These are phyloP conservation scores for Eustalomyia histrio DNA, from an alignment of 2,888 invertebrate species.

Conservation along the genomic window DNA sequence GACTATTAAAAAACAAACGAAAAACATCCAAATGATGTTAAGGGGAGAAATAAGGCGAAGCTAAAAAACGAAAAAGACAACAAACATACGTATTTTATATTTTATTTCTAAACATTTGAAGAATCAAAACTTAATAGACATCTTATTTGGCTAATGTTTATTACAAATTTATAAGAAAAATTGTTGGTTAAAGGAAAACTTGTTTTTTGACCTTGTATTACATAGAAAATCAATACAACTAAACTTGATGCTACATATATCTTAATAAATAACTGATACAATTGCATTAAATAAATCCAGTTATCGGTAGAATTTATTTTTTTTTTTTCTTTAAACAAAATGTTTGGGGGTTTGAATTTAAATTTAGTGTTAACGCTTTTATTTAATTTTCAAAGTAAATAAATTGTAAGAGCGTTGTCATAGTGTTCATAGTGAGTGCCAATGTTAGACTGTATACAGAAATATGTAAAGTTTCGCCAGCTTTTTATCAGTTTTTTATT, in stretches of 20 bases:
- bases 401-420: too few species aligned
- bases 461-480: too few species aligned
- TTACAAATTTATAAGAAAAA: slow-evolving; percentile 19
- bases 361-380: too few species aligned
- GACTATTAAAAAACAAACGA: slow-evolving; percentile 71
- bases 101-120: neutral
- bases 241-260: neutral
- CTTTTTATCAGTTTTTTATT: too few species aligned
- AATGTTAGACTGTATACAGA: too few species aligned
- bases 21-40: slow-evolving; percentile 17
- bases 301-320: neutral
- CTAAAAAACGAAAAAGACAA: slow-evolving; percentile 18
- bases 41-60: slow-evolving; percentile 1
- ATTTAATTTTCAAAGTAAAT: too few species aligned
- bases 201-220: slow-evolving; percentile 18
- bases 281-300: neutral
- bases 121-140: slow-evolving; percentile 43
- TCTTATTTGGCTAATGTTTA: slow-evolving; percentile 8
- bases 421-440: too few species aligned
- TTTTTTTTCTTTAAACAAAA: too few species aligned
- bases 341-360: too few species aligned
- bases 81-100: slow-evolving; percentile 23
- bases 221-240: neutral
- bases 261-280: neutral
- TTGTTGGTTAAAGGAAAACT: neutral